phyloP scores from a whole-genome alignment of 2,888 invertebrate genomes.

The Meiosimyza decipiens region DNA sequence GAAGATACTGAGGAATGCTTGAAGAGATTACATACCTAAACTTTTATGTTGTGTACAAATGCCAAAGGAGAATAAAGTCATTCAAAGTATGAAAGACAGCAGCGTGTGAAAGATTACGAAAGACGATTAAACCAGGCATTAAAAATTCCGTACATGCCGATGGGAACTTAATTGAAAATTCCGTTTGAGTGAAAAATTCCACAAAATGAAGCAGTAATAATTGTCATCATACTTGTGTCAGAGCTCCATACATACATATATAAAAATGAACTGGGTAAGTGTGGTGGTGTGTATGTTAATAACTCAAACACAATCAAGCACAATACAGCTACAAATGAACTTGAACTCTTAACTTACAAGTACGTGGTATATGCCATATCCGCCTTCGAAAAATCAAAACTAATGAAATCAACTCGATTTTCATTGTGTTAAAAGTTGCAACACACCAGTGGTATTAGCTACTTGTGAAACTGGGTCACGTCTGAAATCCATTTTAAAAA shows the following conservation, averaged over 20 bases:
- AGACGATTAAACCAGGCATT: too few relatives aligned
- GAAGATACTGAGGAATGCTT: too few relatives aligned
- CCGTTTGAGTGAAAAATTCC: background rate
- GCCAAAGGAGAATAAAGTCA: too few relatives aligned
- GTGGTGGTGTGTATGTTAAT: too few relatives aligned
- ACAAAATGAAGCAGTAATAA: background rate
- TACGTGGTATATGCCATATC: background rate
- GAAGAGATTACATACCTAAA: too few relatives aligned
- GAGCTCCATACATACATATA: too few relatives aligned
- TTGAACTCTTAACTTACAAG: background rate
- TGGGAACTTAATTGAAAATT: slow-evolving; percentile 31
- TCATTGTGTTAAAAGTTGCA: background rate
- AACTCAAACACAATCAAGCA: background rate
- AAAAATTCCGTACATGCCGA: too few relatives aligned
- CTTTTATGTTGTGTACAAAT: too few relatives aligned
- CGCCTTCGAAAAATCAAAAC: slow-evolving; percentile 18
- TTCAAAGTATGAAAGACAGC: too few relatives aligned
- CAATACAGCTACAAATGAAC: background rate
- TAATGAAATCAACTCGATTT: slow-evolving; percentile 26
- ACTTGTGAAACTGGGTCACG: slow-evolving; percentile 31
- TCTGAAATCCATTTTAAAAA: slow-evolving; percentile 11
- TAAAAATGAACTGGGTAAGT: too few relatives aligned
- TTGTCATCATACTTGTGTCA: too few relatives aligned
- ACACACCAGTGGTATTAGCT: background rate
- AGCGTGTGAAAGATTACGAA: too few relatives aligned